Evolutionary conservation across 2,113 vertebrate genomes (phyloP).

Genomic region (Channa argus): DNA sequence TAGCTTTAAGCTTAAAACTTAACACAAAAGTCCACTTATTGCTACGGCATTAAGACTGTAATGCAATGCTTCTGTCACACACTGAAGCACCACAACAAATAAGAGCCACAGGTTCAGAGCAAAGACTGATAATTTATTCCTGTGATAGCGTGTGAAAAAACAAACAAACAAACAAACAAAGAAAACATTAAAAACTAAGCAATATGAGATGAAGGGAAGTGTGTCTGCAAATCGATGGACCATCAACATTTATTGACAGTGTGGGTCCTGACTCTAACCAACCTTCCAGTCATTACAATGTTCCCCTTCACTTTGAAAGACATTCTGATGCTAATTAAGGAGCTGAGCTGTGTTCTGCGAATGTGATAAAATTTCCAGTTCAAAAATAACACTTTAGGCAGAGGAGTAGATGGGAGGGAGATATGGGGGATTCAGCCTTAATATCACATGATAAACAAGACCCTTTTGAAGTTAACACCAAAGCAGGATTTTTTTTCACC

Average conservation of each 20-base stretch:
- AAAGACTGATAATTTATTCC: conserved; percentile 61
- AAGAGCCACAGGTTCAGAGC: conserved; percentile 43
- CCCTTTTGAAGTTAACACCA: conserved; percentile 66
- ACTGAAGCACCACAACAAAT: conserved; percentile 15
- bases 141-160: conserved; percentile 36
- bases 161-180: conserved; percentile 3
- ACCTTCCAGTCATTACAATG: conserved; percentile 41
- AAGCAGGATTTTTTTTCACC: conserved; percentile 21
- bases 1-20: conserved; percentile 22
- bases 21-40: conserved; percentile 22
- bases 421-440: conserved; percentile 16
- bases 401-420: background rate
- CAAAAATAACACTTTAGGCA: conserved; percentile 55
- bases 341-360: conserved; percentile 31
- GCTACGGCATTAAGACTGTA: conserved; percentile 16
- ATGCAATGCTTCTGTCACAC: conserved; percentile 17
- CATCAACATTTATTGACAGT: conserved; percentile 47
- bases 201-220: conserved; percentile 9
- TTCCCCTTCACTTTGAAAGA: conserved; percentile 53
- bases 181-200: too few relatives aligned
- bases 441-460: conserved; percentile 62
- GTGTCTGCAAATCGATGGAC: conserved; percentile 48
- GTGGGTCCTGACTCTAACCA: conserved; percentile 26
- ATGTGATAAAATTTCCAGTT: conserved; percentile 52
- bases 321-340: conserved; percentile 71